Conservation (phyloP, 2,797 vertebrate genomes). For the Pogoniulus pusillus region DNA sequence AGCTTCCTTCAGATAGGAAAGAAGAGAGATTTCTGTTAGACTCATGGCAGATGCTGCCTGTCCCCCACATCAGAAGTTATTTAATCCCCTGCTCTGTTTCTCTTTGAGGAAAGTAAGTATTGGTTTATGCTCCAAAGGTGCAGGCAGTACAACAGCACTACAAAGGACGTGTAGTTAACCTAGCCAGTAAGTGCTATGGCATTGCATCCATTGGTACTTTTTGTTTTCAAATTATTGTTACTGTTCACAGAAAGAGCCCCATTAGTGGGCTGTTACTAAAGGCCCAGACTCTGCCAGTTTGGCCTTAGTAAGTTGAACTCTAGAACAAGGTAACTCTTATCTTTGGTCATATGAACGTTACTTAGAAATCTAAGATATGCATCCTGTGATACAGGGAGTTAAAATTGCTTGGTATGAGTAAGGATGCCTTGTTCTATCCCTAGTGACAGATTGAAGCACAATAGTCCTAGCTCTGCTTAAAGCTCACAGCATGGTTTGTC, state of each 20-base stretch:
- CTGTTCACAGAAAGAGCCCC: neutral
- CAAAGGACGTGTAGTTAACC: neutral
- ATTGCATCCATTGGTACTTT: neutral
- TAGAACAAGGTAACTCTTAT: neutral
- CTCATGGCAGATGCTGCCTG: neutral
- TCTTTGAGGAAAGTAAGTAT: neutral
- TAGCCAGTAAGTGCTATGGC: neutral
- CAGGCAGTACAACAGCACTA: neutral
- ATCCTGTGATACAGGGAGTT: neutral
- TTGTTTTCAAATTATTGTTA: neutral
- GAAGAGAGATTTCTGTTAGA: neutral
- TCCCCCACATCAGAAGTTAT: neutral
- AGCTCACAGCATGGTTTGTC: slow-evolving; percentile 18
- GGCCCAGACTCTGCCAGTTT: neutral
- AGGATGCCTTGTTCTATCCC: neutral
- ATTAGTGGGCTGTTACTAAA: neutral
- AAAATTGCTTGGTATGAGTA: neutral
- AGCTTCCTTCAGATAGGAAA: neutral
- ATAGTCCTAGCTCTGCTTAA: neutral
- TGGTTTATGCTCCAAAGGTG: neutral
- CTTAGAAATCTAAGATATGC: neutral
- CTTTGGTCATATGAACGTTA: neutral
- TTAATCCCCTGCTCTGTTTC: neutral
- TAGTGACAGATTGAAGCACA: neutral
- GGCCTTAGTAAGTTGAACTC: neutral